phyloP scores from a whole-genome alignment of 2,797 vertebrate species.

The Euphonia xanthogaster region DNA sequence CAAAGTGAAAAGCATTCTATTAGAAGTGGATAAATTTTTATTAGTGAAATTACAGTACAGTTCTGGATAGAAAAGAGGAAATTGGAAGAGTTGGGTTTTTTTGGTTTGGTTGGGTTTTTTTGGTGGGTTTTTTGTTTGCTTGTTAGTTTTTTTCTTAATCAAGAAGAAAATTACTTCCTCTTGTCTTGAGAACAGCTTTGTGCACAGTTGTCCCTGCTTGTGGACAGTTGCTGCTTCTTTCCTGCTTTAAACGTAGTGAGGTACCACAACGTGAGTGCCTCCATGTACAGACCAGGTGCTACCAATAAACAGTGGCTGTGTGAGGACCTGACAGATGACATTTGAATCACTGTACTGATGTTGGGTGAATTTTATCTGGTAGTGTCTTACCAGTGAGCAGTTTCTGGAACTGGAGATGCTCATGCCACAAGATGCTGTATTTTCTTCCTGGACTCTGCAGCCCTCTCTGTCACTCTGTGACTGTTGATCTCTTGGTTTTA shows the following conservation, averaged over 20 bases:
- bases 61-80: neutral
- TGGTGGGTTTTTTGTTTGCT: neutral
- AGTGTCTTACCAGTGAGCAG: neutral
- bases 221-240: neutral
- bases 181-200: neutral
- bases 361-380: neutral
- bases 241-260: neutral
- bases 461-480: rapidly evolving
- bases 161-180: neutral
- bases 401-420: neutral
- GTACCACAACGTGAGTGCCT: rapidly evolving
- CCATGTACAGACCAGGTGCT: neutral
- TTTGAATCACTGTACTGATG: neutral
- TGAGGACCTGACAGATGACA: neutral
- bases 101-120: neutral
- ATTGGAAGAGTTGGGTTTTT: too few species aligned
- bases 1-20: neutral
- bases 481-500: neutral
- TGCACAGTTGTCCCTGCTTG: neutral
- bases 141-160: neutral
- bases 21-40: neutral
- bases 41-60: neutral
- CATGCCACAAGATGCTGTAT: rapidly evolving
- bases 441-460: neutral
- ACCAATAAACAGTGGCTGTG: rapidly evolving